Conservation (phyloP, 2,113 vertebrate genomes). For the Colius striatus region DNA sequence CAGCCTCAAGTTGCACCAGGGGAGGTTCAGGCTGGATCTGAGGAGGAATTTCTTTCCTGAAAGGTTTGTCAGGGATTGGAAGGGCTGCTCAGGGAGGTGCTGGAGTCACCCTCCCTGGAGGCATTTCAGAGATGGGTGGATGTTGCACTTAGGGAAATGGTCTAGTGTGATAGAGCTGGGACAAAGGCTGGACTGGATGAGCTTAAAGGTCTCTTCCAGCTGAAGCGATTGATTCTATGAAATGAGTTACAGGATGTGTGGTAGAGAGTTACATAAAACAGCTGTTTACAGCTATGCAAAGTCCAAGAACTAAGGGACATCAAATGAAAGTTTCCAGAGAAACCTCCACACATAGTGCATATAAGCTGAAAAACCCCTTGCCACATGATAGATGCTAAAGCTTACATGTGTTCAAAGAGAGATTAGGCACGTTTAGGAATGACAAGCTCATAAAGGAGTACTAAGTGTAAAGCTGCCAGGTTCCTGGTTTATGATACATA, state of each 20-base stretch:
- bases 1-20: too few relatives aligned
- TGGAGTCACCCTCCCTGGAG: too few relatives aligned
- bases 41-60: too few relatives aligned
- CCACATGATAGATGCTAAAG: neutral
- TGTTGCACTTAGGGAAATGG: too few relatives aligned
- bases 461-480: neutral
- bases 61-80: too few relatives aligned
- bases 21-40: too few relatives aligned
- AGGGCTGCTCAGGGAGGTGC: too few relatives aligned
- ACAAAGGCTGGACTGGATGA: too few relatives aligned
- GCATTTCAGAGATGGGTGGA: too few relatives aligned
- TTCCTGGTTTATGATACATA: neutral
- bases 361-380: neutral
- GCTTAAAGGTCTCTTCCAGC: too few relatives aligned
- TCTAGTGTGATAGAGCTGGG: too few relatives aligned
- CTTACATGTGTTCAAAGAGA: neutral
- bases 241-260: neutral
- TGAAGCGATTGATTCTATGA: too few relatives aligned
- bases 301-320: neutral
- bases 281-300: neutral
- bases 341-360: neutral
- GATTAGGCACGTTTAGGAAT: neutral
- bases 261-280: neutral
- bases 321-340: neutral
- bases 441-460: neutral